Conservation (phyloP, 2,113 vertebrate species). For the Cryptomyrus ogoouensis region DNA sequence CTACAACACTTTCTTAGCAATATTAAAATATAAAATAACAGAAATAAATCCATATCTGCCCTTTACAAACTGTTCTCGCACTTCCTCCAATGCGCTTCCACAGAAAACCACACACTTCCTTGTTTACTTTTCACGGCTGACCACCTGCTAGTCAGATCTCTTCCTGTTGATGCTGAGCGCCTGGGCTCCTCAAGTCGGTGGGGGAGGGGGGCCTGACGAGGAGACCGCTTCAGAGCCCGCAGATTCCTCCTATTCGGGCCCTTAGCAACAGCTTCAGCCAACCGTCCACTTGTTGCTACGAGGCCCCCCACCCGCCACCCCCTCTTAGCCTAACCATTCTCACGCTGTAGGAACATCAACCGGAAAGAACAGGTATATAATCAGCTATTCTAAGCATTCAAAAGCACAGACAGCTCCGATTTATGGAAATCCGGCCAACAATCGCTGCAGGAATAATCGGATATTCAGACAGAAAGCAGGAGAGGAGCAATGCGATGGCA, state of each 20-base stretch:
- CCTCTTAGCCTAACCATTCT: neutral
- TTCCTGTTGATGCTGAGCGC: neutral
- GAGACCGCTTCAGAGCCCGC: neutral
- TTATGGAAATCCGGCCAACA: neutral
- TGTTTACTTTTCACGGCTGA: neutral
- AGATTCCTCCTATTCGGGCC: neutral
- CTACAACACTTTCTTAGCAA: neutral
- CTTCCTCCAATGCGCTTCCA: neutral
- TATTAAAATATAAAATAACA: neutral
- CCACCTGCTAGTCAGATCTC: neutral
- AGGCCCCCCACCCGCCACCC: neutral
- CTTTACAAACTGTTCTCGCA: neutral
- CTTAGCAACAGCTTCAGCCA: constrained; percentile 6
- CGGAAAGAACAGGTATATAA: neutral
- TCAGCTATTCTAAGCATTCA: neutral
- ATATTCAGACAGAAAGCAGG: neutral
- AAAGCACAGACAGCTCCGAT: neutral
- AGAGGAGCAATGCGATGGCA: too few relatives aligned
- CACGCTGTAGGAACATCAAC: neutral
- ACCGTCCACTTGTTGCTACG: constrained; percentile 11
- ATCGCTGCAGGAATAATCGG: neutral
- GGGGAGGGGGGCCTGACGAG: neutral
- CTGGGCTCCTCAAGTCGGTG: neutral
- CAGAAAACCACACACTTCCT: constrained; percentile 4
- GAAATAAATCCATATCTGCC: neutral